Evolutionary conservation across 1,140 invertebrate genomes (phyloP).

Genomic region (Polyergus mexicanus): DNA sequence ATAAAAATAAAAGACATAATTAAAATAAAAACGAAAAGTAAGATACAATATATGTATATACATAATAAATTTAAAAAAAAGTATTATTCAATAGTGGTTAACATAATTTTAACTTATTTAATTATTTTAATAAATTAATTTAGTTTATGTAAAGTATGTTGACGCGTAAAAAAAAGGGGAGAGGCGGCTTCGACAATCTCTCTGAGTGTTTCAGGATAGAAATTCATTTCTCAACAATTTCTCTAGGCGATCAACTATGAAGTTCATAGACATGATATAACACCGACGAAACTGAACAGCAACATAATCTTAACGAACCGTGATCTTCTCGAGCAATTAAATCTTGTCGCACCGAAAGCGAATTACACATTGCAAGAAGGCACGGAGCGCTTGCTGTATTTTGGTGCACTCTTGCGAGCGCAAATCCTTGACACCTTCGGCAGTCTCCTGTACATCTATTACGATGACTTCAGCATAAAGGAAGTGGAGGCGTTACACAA

Average conservation of each 20-base stretch:
- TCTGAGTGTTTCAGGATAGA: neutral
- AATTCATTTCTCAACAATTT: conserved; percentile 32
- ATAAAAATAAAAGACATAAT: too few relatives aligned
- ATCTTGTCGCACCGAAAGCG: neutral
- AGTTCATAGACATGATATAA: conserved; percentile 47
- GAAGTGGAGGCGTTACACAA: conserved; percentile 72
- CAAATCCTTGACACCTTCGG: conserved; percentile 74
- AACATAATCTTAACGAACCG: conserved; percentile 45
- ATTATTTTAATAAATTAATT: too few relatives aligned
- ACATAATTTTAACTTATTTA: neutral
- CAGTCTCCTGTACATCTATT: conserved; percentile 72
- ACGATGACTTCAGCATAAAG: conserved; percentile 73
- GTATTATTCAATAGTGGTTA: neutral
- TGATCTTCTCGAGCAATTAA: conserved; percentile 63
- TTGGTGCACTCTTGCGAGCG: conserved; percentile 66
- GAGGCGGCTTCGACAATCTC: neutral
- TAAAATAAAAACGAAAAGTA: too few relatives aligned
- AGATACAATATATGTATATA: too few relatives aligned
- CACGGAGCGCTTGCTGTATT: conserved; percentile 70
- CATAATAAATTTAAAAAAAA: neutral
- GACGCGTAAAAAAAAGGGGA: neutral
- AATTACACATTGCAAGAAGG: conserved; percentile 65
- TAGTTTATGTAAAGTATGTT: neutral
- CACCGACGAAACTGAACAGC: neutral
- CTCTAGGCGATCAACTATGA: conserved; percentile 68